These are phyloP conservation scores for Calosoma granatense DNA, from an alignment of 1,140 invertebrate species.

Conservation along the genomic window DNA sequence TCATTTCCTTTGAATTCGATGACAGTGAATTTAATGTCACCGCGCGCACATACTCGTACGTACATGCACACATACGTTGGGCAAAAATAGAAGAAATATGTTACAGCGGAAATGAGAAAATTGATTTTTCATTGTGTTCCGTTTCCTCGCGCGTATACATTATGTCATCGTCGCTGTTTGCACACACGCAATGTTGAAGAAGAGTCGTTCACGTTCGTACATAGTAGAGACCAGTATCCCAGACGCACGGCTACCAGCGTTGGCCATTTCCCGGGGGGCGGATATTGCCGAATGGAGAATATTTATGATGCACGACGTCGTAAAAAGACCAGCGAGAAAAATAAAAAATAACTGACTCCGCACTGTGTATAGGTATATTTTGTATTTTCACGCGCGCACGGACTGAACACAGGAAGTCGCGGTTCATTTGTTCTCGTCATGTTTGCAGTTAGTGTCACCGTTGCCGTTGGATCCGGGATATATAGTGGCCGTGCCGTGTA, in stretches of 20 bases:
- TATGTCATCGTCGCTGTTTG: neutral
- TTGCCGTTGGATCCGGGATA: neutral
- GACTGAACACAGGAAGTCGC: neutral
- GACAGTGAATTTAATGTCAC: no score
- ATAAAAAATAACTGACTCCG: conserved; percentile 6
- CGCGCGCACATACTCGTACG: no score
- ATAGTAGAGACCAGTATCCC: neutral
- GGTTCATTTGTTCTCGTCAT: conserved; percentile 8
- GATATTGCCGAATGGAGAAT: neutral
- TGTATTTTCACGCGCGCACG: neutral
- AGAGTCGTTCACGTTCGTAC: neutral
- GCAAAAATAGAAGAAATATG: neutral
- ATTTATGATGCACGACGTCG: neutral
- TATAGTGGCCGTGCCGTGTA: neutral
- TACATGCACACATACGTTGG: neutral
- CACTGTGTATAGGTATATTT: neutral
- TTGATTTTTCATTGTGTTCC: neutral
- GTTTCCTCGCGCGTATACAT: neutral
- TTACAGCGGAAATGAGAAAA: neutral
- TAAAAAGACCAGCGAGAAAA: conserved; percentile 2
- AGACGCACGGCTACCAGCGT: neutral
- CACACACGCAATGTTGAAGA: neutral
- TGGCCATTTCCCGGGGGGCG: neutral
- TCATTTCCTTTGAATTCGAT: no score
- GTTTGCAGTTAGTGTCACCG: conserved; percentile 8